phyloP scores from a whole-genome alignment of 2,113 vertebrate species.

The Anolis carolinensis region DNA sequence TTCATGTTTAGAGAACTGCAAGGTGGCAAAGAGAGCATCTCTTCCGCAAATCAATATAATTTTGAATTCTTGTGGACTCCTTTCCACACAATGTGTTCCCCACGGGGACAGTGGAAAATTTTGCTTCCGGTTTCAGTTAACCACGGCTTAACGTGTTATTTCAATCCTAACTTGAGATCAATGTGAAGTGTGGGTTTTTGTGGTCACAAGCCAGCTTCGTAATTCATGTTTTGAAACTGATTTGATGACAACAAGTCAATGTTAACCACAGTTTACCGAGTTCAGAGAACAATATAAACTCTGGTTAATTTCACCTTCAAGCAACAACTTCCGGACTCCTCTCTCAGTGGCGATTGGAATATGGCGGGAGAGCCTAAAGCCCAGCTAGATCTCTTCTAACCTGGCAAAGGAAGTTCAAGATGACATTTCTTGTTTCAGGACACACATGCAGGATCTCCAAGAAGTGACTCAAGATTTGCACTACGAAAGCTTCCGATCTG shows the following conservation, averaged over 20 bases:
- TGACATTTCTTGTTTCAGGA: slow-evolving; percentile 66
- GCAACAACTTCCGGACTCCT: neutral
- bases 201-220: neutral
- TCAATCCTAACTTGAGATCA: neutral
- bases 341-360: neutral
- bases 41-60: neutral
- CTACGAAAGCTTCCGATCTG: slow-evolving; percentile 91
- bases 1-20: neutral
- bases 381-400: neutral
- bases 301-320: neutral
- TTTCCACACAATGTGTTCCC: no score
- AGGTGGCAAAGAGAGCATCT: neutral
- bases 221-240: neutral
- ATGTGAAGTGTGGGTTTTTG: neutral
- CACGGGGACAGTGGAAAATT: no score
- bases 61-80: neutral
- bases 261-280: neutral
- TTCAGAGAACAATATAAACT: neutral
- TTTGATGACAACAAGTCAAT: neutral
- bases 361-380: neutral
- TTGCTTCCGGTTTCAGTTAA: no score
- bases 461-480: slow-evolving; percentile 90
- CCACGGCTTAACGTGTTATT: no score
- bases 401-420: slow-evolving; percentile 13
- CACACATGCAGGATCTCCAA: slow-evolving; percentile 91